These are phyloP conservation scores for Tachysurus fulvidraco DNA, from an alignment of 2,113 vertebrate genomes.

Conservation along the genomic window DNA sequence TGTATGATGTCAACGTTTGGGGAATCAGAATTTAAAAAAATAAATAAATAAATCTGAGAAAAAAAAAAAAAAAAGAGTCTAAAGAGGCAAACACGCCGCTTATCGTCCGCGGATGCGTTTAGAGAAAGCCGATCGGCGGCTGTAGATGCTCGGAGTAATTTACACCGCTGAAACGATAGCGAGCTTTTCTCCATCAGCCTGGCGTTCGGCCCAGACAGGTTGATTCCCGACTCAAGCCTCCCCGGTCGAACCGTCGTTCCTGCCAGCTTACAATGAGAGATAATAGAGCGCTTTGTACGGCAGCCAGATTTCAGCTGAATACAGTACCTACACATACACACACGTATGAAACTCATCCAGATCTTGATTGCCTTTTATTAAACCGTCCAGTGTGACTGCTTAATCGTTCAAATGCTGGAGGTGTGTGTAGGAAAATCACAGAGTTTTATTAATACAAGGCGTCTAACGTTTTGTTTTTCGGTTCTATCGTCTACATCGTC, in stretches of 20 bases:
- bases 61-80: neutral
- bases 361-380: slow-evolving; percentile 39
- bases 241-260: slow-evolving; percentile 44
- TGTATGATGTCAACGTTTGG: slow-evolving; percentile 1
- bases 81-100: neutral
- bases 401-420: slow-evolving; percentile 44
- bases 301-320: slow-evolving; percentile 50
- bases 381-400: slow-evolving; percentile 38
- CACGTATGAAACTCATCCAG: slow-evolving; percentile 29
- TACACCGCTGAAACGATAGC: slow-evolving; percentile 24
- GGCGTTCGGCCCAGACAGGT: slow-evolving; percentile 34
- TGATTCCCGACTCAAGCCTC: slow-evolving; percentile 49
- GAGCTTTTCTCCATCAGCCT: slow-evolving; percentile 22
- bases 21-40: neutral
- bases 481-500: neutral
- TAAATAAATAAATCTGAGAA: neutral
- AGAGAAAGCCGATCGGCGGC: neutral
- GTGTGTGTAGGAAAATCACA: slow-evolving; percentile 47
- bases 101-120: neutral
- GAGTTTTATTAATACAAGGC: neutral
- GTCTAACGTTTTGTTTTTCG: neutral
- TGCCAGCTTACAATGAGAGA: slow-evolving; percentile 45
- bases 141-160: slow-evolving; percentile 28
- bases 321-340: slow-evolving; percentile 17
- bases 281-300: slow-evolving; percentile 45